Percentiles rank a stretch among this genome's conserved stretches.
Conservation (phyloP, 2,888 invertebrate genomes). For the Hetaerina titia region DNA sequence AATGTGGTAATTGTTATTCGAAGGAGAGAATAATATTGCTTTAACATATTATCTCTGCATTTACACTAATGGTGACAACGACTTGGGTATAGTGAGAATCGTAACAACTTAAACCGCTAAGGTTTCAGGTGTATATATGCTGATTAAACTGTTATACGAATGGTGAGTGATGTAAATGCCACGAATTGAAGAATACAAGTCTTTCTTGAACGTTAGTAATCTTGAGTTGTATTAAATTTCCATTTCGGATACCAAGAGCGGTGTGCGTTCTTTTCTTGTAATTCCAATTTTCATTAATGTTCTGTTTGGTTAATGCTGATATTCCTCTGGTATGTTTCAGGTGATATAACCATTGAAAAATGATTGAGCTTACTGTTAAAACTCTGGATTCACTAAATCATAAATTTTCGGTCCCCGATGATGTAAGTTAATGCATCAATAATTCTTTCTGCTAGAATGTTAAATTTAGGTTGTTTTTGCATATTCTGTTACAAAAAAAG, state of each 20-base stretch:
- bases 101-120: not conserved
- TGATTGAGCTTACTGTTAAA: constrained; percentile 89
- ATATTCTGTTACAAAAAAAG: not conserved
- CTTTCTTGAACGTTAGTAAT: not conserved
- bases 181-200: not conserved
- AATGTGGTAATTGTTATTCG: not conserved
- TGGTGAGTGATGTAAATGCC: not conserved
- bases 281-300: not conserved
- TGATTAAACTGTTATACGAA: constrained; percentile 33
- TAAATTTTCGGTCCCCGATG: constrained; percentile 88
- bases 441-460: not conserved
- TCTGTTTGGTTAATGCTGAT: not conserved
- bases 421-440: constrained; percentile 79
- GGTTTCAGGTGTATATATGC: constrained; percentile 32
- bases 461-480: not conserved
- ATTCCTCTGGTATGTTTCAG: not conserved
- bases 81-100: not conserved
- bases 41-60: not conserved
- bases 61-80: constrained; percentile 33
- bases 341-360: not conserved
- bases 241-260: not conserved
- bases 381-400: constrained; percentile 94
- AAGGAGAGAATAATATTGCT: not conserved
- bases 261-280: not conserved
- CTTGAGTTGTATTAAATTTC: not conserved